Evolutionary conservation across 2,113 vertebrate species (phyloP), one percentile per base, ranked within the genome.

Genomic region (Crypturellus undulatus): DNA sequence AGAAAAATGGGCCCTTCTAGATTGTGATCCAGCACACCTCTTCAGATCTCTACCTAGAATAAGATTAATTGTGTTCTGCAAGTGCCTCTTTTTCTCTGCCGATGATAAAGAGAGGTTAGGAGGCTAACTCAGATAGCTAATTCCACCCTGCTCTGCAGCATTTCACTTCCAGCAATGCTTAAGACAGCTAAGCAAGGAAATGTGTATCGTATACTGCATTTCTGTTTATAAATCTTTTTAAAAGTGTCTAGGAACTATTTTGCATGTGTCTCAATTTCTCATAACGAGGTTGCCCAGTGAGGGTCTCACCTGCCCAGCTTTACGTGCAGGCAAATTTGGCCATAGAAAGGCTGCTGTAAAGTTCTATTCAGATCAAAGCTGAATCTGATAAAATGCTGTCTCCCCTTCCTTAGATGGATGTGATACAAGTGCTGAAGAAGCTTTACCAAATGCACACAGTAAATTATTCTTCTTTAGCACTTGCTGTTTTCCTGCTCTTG

Each of bases 21-120:
- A 58, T 19, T 64, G 42, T 84, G 90, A 79, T 34, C 65, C 75
- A 72, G 47, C 6, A 7, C 43, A 72, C 43, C 38, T 38, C 58
- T 84, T 71, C 49, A 87, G 86, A 80, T 89, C 32, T 92, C 42
- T 54, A 87, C 80, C 86, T 87, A 72, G 32, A 49, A 89, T 62
- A 90, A 92, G 82, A 93, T 77, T 58, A 87, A 71, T 68, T 91
- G 58, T 43, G 18, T 92, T 91, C 84, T 91, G 30, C 38, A 58
- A 86, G 58, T 69, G 70, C 36, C 62, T 81, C 73, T 6, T 76
- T 92, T 96, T 81, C 47, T 86, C 12, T 1, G 62, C 73, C 79
- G 91, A 78, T 72, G 86, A 81, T 90, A 79, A 63, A 60, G 28
- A 47, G 45, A 71, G 32, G 42, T 88, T 93, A 73, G 77, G 24